Percentiles rank a stretch among this genome's conserved stretches.
Conservation (phyloP, 2,888 invertebrate species). For the Xiphydria camelus region DNA sequence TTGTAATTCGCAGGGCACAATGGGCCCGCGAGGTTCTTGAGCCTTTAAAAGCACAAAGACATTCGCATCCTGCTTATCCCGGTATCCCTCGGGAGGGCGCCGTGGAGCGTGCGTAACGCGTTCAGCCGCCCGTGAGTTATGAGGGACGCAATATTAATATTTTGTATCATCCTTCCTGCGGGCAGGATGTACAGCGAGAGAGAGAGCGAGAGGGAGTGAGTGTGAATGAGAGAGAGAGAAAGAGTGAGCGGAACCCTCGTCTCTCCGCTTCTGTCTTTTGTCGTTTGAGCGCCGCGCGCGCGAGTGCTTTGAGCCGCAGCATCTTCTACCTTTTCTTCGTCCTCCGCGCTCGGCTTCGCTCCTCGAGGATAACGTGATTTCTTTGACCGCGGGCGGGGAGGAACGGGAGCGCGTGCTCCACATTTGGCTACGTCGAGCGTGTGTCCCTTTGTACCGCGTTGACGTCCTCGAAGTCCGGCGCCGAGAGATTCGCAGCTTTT, state of each 20-base stretch:
- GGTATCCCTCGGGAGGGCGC: constrained; percentile 51
- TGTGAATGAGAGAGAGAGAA: too few species aligned
- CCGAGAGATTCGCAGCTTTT: too few species aligned
- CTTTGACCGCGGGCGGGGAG: neutral
- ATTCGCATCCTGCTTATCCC: constrained; percentile 49
- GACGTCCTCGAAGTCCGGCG: too few species aligned
- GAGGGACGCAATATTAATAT: constrained; percentile 58
- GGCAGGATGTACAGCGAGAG: constrained; percentile 22
- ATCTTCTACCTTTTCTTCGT: too few species aligned
- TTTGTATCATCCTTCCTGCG: constrained; percentile 56
- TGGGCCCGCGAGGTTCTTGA: constrained; percentile 39
- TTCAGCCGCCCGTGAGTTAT: constrained; percentile 56
- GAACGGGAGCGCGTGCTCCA: constrained; percentile 11
- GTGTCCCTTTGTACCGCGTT: too few species aligned
- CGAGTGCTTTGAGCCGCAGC: constrained; percentile 19
- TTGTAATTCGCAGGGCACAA: constrained; percentile 31
- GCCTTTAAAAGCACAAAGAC: constrained; percentile 52
- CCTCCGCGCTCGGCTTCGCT: constrained; percentile 13
- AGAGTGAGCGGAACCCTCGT: constrained; percentile 36
- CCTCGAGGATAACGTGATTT: constrained; percentile 13
- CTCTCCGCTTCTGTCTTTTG: constrained; percentile 42
- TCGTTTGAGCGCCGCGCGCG: constrained; percentile 40
- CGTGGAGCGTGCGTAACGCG: constrained; percentile 56
- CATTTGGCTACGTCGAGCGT: constrained; percentile 1
- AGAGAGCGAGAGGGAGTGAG: too few species aligned